A percentile compares a stretch with the other conserved stretches of the same genome.
These are phyloP conservation scores for Phenganax stokvisi DNA, from an alignment of 92 coral and sea anemone species.

Conservation along the genomic window DNA sequence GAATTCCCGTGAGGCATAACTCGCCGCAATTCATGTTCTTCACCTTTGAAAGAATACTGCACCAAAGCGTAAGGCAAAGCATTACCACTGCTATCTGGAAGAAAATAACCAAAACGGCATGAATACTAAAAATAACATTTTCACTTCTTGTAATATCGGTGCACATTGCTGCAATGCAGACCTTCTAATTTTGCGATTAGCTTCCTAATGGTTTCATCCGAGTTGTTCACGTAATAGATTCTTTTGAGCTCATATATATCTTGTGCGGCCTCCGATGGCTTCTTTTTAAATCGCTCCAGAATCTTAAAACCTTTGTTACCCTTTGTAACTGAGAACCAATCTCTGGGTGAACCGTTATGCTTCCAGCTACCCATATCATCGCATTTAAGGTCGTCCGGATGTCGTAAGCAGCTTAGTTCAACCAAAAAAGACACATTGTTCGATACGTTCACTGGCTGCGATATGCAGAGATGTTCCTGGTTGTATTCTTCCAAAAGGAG, in stretches of 20 bases:
- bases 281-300: not conserved
- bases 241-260: constrained; percentile 21
- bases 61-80: constrained; percentile 35
- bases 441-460: constrained; percentile 42
- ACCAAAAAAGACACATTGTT: constrained; percentile 41
- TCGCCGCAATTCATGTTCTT: constrained; percentile 31
- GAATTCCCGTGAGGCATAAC: constrained; percentile 39
- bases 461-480: constrained; percentile 29
- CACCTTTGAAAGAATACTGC: constrained; percentile 45
- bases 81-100: constrained; percentile 33
- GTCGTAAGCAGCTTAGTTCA: constrained; percentile 15
- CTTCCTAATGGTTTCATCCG: constrained; percentile 24
- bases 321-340: constrained; percentile 12
- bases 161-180: constrained; percentile 17
- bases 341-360: constrained; percentile 42
- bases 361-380: constrained; percentile 52
- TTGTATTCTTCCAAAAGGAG: constrained; percentile 30
- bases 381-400: constrained; percentile 41
- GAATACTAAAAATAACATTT: not conserved
- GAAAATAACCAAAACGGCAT: not conserved
- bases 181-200: constrained; percentile 19
- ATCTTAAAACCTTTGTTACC: not conserved
- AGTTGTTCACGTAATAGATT: constrained; percentile 1
- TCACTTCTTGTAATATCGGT: not conserved
- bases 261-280: not conserved